Percentiles rank a stretch among this genome's conserved stretches.
These are phyloP conservation scores for Centrocercus urophasianus DNA, from an alignment of 2,113 vertebrate genomes.

Conservation along the genomic window DNA sequence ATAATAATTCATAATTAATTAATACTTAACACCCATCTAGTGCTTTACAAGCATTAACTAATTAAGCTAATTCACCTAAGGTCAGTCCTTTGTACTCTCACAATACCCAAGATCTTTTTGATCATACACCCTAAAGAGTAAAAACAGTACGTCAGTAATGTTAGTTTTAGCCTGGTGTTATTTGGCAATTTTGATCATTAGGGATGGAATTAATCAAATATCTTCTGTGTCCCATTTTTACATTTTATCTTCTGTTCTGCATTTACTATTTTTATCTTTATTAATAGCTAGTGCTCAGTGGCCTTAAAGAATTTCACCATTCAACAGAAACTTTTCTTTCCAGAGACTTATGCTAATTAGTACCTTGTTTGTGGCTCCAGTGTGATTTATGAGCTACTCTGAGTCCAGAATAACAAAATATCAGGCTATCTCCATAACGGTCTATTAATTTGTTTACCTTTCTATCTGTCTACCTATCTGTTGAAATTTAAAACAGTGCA, in stretches of 20 bases:
- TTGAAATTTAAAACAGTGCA: slow-evolving; percentile 79
- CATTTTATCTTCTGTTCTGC: slow-evolving; percentile 56
- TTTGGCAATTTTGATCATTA: slow-evolving; percentile 72
- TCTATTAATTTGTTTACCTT: slow-evolving; percentile 85
- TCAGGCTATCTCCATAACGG: slow-evolving; percentile 70
- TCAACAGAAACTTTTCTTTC: slow-evolving; percentile 76
- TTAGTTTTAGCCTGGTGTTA: slow-evolving; percentile 67
- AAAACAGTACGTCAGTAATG: slow-evolving; percentile 63
- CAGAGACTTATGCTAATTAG: slow-evolving; percentile 73
- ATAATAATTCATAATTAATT: slow-evolving; percentile 73
- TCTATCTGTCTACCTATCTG: slow-evolving; percentile 78
- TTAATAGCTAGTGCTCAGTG: slow-evolving; percentile 68
- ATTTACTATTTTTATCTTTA: slow-evolving; percentile 68
- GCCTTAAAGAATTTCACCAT: slow-evolving; percentile 69
- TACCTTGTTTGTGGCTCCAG: slow-evolving; percentile 60
- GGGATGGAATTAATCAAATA: slow-evolving; percentile 67
- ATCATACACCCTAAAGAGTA: slow-evolving; percentile 67
- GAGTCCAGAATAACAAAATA: slow-evolving; percentile 71
- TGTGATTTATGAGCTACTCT: slow-evolving; percentile 72
- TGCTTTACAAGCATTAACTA: slow-evolving; percentile 74
- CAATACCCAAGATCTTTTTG: slow-evolving; percentile 68
- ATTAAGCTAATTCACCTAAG: slow-evolving; percentile 75
- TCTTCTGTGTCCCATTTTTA: slow-evolving; percentile 60
- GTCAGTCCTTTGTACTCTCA: slow-evolving; percentile 69
- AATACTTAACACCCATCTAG: slow-evolving; percentile 64